Conservation (phyloP, 2,888 invertebrate genomes). For the Cosmia pyralina region DNA sequence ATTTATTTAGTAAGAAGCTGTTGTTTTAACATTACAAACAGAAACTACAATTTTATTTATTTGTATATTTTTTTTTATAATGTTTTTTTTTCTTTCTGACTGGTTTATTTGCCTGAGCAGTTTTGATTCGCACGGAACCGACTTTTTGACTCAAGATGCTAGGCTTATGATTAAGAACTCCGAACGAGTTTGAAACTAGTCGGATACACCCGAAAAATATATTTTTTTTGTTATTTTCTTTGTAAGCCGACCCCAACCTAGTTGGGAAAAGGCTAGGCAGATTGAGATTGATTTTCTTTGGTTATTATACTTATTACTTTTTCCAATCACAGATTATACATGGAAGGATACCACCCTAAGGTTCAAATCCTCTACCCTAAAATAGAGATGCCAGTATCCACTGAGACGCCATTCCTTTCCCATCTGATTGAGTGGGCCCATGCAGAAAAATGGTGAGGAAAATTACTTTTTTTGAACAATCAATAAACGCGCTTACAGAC, state of each 20-base stretch:
- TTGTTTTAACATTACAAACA: no score
- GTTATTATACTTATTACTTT: not conserved
- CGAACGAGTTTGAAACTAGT: not conserved
- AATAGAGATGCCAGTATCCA: constrained; percentile 94
- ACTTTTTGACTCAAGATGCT: not conserved
- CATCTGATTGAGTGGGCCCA: constrained; percentile 96
- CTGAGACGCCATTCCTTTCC: constrained; percentile 95
- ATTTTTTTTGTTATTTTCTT: no score
- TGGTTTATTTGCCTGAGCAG: not conserved
- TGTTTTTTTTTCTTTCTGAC: no score
- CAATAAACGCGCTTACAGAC: not conserved
- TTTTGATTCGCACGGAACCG: not conserved
- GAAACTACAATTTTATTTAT: no score
- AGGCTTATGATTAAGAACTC: no score
- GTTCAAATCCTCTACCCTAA: constrained; percentile 93
- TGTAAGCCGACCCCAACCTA: no score
- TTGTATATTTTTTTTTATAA: no score
- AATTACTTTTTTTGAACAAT: not conserved
- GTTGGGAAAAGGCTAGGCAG: no score
- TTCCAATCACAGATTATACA: constrained; percentile 91
- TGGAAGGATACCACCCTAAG: constrained; percentile 93
- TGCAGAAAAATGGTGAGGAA: constrained; percentile 90
- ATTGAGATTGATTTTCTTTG: no score
- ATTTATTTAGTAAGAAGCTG: no score
- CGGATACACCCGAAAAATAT: not conserved